Base-by-base conservation (phyloP, 2,797 vertebrate species). In the Bovichtus diacanthus region DNA sequence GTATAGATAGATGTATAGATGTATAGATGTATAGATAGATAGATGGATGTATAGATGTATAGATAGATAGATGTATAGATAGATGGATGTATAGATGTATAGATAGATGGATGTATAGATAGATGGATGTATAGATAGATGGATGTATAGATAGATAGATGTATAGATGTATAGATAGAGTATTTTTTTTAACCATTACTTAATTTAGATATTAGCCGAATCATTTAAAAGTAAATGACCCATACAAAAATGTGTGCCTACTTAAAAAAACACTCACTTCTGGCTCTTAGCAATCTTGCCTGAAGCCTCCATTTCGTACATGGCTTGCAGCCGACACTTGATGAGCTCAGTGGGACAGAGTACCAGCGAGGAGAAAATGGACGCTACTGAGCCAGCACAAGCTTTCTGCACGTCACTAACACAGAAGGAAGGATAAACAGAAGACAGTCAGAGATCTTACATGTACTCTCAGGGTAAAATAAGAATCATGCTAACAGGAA, bases 301-400 rank as follows among this genome's bases (percentile, higher is more conserved):
- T 0, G 97, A 96, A 0, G 93, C 27, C 83, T 97, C 92, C 98
- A 99, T 98, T 84, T 99, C 98, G 0, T 96, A 95, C 98, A 99
- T 99, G 80, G 97, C 94, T 91, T 99, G 98, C 46, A 99, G 95
- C 7, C 98, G 96, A 88, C 98, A 99, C 91, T 99, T 99, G 62
- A 99, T 97, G 1, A 99, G 95, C 87, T 99, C 98, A 0, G 97
- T 98, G 71, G 98, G 98, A 75, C 98, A 99, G 15, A 99, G 96
- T 3, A 97, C 98, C 6, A 99, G 87, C 0, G 98, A 96, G 23
- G 98, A 96, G 85, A 99, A 99, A 73, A 97, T 96, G 13, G 98
- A 98, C 0, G 98, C 97, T 0, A 98, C 95, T 3, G 98, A 99
- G 15, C 98, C 98, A 0, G 98, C 96, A 0, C 95, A 95, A 1